Evolutionary conservation across 2,888 invertebrate genomes (phyloP).

Genomic region (Scaptomyza parva): DNA sequence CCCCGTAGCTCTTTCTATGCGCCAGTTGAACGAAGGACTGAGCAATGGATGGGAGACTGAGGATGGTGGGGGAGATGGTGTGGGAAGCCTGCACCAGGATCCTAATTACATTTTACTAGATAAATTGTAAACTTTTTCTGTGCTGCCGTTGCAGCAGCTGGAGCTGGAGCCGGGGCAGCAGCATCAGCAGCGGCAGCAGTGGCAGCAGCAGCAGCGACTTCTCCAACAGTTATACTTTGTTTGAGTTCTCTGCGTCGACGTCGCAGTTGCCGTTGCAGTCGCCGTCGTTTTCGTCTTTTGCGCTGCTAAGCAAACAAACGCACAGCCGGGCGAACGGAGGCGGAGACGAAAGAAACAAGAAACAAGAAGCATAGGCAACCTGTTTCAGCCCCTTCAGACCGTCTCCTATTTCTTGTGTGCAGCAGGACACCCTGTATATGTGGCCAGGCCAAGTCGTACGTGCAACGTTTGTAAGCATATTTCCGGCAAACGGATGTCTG

Average conservation of each 20-base stretch:
- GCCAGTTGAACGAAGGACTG: not conserved
- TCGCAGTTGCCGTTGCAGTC: conserved; percentile 28
- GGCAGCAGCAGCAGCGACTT: conserved; percentile 64
- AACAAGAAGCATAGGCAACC: not conserved
- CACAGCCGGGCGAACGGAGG: conserved; percentile 26
- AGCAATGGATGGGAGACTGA: not conserved
- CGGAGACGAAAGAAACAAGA: not conserved
- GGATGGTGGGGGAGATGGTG: not conserved
- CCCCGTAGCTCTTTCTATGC: conserved; percentile 5
- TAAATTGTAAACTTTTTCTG: conserved; percentile 82
- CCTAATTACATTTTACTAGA: conserved; percentile 84
- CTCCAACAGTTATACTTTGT: conserved; percentile 75
- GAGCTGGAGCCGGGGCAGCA: conserved; percentile 13
- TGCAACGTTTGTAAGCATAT: conserved; percentile 75
- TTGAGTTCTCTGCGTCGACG: conserved; percentile 69
- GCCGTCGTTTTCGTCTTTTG: conserved; percentile 56
- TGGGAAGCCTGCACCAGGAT: conserved; percentile 71
- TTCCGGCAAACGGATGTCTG: conserved; percentile 76
- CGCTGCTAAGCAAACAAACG: conserved; percentile 57
- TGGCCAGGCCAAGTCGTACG: conserved; percentile 44
- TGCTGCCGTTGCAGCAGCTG: conserved; percentile 44
- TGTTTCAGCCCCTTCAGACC: conserved; percentile 1
- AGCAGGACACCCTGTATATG: conserved; percentile 52
- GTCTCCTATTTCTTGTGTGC: conserved; percentile 5
- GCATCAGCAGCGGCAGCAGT: conserved; percentile 53